Base-by-base conservation (phyloP, 92 coral and sea anemone genomes). In the Desmophyllum pertusum region DNA sequence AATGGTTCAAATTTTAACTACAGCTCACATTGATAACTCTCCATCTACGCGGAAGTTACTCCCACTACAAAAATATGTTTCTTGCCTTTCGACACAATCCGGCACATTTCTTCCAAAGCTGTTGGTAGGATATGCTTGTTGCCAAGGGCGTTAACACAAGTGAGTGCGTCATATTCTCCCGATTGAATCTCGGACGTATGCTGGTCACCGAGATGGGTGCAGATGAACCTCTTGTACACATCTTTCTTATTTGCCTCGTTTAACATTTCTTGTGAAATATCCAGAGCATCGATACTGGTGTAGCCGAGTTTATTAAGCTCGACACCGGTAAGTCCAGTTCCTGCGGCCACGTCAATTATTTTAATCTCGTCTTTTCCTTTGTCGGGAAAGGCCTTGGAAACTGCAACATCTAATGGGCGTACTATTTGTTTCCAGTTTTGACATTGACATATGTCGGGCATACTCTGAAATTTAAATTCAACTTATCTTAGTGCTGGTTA, bases 11-110 rank as follows among this genome's bases (percentile, higher is more conserved):
- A n/a, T n/a, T n/a, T n/a, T n/a, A n/a, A n/a, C n/a, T n/a, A n/a
- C n/a, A n/a, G n/a, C n/a, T n/a, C n/a, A n/a, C n/a, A n/a, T n/a
- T n/a, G n/a, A n/a, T n/a, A n/a, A n/a, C n/a, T n/a, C n/a, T n/a
- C n/a, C n/a, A n/a, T n/a, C n/a, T n/a, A n/a, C n/a, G n/a, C n/a
- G n/a, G n/a, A n/a, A n/a, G n/a, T n/a, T n/a, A n/a, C n/a, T n/a
- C n/a, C n/a, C n/a, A n/a, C n/a, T n/a, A n/a, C n/a, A n/a, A n/a
- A n/a, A n/a, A n/a, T n/a, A n/a, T 19, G 42, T 35, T 17, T 17
- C 23, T 36, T 18, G 19, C 72, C 72, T 67, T 67, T 67, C 41
- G 72, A 35, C 18, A 67, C 72, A 67, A 67, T 67, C 9, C 72
- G 72, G 43, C 72, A 67, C 67, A 61, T 14, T 18, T 67, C 72